Evolutionary conservation across 92 coral and sea anemone genomes (phyloP).

Genomic region (Ricordea florida): DNA sequence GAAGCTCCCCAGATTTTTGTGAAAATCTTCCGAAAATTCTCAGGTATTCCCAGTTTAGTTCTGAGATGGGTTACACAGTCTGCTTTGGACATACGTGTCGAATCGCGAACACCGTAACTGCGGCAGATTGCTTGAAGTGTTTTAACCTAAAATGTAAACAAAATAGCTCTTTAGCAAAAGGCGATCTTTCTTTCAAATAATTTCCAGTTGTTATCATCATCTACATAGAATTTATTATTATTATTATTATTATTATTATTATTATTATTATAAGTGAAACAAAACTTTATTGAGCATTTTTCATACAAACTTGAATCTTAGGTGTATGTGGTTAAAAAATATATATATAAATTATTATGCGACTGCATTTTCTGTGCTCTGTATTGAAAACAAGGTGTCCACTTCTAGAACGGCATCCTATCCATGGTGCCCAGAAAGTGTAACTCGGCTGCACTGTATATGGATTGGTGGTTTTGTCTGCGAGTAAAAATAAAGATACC

Average conservation of each 20-base stretch:
- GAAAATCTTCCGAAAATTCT: constrained; percentile 31
- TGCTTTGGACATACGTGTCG: neutral
- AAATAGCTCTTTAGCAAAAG: too few relatives aligned
- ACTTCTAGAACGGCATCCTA: constrained; percentile 14
- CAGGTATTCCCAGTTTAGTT: constrained; percentile 17
- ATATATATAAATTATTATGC: too few relatives aligned
- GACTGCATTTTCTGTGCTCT: constrained; percentile 30
- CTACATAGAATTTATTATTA: too few relatives aligned
- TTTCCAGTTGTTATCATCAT: too few relatives aligned
- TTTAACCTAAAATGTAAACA: constrained; percentile 19
- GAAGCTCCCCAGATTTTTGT: constrained; percentile 51
- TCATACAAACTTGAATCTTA: too few relatives aligned
- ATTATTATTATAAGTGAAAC: too few relatives aligned
- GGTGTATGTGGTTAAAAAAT: too few relatives aligned
- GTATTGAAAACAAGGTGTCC: constrained; percentile 6
- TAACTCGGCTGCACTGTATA: constrained; percentile 12
- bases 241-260: too few relatives aligned
- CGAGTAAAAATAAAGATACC: neutral
- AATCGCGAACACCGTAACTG: neutral
- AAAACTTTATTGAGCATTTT: too few relatives aligned
- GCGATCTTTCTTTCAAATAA: too few relatives aligned
- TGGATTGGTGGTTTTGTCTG: neutral
- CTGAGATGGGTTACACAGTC: constrained; percentile 14
- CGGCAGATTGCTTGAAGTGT: constrained; percentile 7
- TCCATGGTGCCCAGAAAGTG: constrained; percentile 58